Evolutionary conservation across 2,797 vertebrate species (phyloP), one percentile per base, ranked within the genome.

Genomic region (Propithecus perrieri): DNA sequence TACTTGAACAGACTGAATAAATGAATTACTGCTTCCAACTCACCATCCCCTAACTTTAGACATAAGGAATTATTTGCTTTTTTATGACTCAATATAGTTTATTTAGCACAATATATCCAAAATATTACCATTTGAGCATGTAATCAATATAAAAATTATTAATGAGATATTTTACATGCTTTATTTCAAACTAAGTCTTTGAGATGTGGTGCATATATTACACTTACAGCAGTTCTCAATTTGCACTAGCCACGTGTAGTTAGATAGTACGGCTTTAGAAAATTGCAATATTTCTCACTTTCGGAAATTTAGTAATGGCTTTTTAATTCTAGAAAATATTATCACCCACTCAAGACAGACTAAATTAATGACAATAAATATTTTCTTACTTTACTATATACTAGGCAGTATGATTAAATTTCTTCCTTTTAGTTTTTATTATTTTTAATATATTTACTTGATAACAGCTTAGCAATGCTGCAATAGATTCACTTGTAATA

Each of bases 401-500:
- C n/a, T n/a, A 28, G 14, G 33, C 71, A 85, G 12, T 78, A 81
- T 89, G 72, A n/a, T 61, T 89, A 76, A 87, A 87, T 74, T 85
- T 79, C 33, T 59, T 89, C 50, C 50, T 83, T 93, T 48, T 74
- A 79, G 86, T 75, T 86, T 93, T 48, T 74, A 79, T 91, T 75
- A 94, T 63, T 89, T 43, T 95, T 63, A 33, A 97, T 57, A 83
- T 95, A 46, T 95, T 98, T 96, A 46, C 78, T 89, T 95, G 81
- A 90, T 97, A 96, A 94, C 1, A 95, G 85, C 84, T 97, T 97
- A 97, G 46, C 69, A 96, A 35, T 72, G 41, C 78, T 87, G 61
- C 84, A 61, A 89, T 96, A 95, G 75, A 92, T 97, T 97, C 86
- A 84, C 93, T 88, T 97, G 38, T 91, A 95, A 93, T 95, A 80